Evolutionary conservation across 2,113 vertebrate genomes (phyloP).

Genomic region (Albula glossodonta): DNA sequence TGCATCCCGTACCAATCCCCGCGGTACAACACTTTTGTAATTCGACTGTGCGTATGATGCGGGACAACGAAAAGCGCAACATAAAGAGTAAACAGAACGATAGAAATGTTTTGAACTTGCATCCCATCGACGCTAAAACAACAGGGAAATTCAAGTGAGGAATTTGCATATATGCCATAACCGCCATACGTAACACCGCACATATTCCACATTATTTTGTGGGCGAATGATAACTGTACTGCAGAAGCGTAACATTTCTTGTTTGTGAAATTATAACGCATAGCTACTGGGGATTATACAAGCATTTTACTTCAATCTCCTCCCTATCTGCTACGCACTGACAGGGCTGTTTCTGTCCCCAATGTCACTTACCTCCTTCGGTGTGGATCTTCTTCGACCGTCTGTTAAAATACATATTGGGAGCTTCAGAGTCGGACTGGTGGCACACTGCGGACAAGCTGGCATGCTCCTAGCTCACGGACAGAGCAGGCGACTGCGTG

Average conservation of each 20-base stretch:
- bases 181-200: not conserved
- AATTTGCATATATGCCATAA: not conserved
- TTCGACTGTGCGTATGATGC: not conserved
- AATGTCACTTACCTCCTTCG: conserved; percentile 69
- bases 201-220: not conserved
- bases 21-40: not conserved
- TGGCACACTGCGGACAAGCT: conserved; percentile 46
- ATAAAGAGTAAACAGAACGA: not conserved
- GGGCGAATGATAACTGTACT: not conserved
- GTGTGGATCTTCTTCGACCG: conserved; percentile 77
- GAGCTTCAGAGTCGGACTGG: conserved; percentile 44
- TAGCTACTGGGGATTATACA: not conserved
- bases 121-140: not conserved
- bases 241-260: not conserved
- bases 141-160: not conserved
- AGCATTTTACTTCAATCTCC: not conserved
- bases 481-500: conserved; percentile 38
- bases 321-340: not conserved
- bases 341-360: not conserved
- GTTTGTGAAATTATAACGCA: too few relatives aligned
- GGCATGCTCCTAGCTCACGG: conserved; percentile 63
- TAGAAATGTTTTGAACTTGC: not conserved
- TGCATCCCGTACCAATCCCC: not conserved
- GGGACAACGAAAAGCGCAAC: not conserved
- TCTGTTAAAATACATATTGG: conserved; percentile 77